Percentiles rank a stretch among this genome's conserved stretches.
These are phyloP conservation scores for Hydropsyche betteni DNA, from an alignment of 2,888 invertebrate species.

Conservation along the genomic window DNA sequence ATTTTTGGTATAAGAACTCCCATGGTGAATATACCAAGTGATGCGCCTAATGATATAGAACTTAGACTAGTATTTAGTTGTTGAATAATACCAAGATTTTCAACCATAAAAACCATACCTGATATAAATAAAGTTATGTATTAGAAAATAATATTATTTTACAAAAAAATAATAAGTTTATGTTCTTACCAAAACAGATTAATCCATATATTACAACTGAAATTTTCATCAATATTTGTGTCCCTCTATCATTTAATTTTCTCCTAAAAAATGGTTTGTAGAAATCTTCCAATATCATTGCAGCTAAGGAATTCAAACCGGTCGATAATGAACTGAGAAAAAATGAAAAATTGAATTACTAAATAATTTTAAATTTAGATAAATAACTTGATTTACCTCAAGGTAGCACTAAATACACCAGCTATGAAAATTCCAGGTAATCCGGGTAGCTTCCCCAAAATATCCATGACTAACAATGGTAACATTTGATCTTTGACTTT, in stretches of 20 bases:
- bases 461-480: constrained; percentile 86
- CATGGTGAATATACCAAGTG: constrained; percentile 75
- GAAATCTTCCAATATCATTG: constrained; percentile 62
- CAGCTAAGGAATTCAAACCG: constrained; percentile 64
- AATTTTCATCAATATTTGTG: constrained; percentile 60
- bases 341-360: background rate
- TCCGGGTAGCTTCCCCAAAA: constrained; percentile 79
- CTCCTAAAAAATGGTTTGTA: constrained; percentile 55
- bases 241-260: constrained; percentile 54
- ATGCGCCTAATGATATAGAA: constrained; percentile 75
- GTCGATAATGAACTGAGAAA: constrained; percentile 63
- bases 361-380: background rate
- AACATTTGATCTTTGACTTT: constrained; percentile 80
- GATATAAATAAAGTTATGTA: background rate
- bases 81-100: constrained; percentile 74
- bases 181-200: constrained; percentile 57
- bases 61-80: constrained; percentile 75
- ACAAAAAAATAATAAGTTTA: background rate
- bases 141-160: background rate
- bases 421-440: constrained; percentile 89
- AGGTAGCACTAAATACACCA: constrained; percentile 89
- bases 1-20: constrained; percentile 75
- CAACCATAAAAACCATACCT: constrained; percentile 75
- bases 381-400: constrained; percentile 67
- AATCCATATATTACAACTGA: constrained; percentile 63